Conservation (phyloP, 2,797 vertebrate genomes). For the Fistularia tabacaria region DNA sequence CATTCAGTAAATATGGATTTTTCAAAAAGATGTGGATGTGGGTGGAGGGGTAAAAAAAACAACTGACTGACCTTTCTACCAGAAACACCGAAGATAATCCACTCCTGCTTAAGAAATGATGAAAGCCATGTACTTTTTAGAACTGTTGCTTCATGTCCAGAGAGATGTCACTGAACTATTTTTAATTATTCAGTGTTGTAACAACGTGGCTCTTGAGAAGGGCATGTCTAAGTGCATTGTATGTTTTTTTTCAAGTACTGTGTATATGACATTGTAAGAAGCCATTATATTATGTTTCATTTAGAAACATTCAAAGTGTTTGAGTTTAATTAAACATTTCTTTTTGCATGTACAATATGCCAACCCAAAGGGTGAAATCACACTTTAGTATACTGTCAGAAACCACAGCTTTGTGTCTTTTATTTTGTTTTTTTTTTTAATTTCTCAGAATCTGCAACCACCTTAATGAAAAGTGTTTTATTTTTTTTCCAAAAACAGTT, state of each 20-base stretch:
- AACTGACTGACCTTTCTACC: slow-evolving; percentile 1
- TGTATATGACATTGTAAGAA: slow-evolving; percentile 13
- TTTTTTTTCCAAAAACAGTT: too few species aligned
- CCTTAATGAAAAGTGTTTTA: not conserved
- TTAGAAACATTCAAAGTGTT: slow-evolving; percentile 54
- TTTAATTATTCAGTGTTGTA: slow-evolving; percentile 25
- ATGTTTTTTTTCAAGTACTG: slow-evolving; percentile 31
- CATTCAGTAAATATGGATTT: slow-evolving; percentile 9
- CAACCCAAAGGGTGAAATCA: slow-evolving; percentile 13
- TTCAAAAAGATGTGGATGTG: slow-evolving; percentile 23
- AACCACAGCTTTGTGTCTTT: slow-evolving; percentile 1
- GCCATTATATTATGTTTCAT: slow-evolving; percentile 48
- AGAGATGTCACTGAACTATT: slow-evolving; percentile 33
- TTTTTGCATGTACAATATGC: slow-evolving; percentile 46
- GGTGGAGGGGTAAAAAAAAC: slow-evolving; percentile 2
- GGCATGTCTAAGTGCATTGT: slow-evolving; percentile 1
- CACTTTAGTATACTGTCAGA: slow-evolving; percentile 1
- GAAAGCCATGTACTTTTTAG: slow-evolving; percentile 46
- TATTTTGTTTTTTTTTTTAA: slow-evolving; percentile 10
- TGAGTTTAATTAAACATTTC: slow-evolving; percentile 60
- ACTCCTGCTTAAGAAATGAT: slow-evolving; percentile 7
- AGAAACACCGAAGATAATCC: too few species aligned
- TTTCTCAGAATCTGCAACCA: slow-evolving; percentile 4
- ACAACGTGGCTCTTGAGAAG: slow-evolving; percentile 19
- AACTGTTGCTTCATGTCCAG: slow-evolving; percentile 18